Base-by-base conservation (phyloP, 2,888 invertebrate genomes). In the Drosophila recens region DNA sequence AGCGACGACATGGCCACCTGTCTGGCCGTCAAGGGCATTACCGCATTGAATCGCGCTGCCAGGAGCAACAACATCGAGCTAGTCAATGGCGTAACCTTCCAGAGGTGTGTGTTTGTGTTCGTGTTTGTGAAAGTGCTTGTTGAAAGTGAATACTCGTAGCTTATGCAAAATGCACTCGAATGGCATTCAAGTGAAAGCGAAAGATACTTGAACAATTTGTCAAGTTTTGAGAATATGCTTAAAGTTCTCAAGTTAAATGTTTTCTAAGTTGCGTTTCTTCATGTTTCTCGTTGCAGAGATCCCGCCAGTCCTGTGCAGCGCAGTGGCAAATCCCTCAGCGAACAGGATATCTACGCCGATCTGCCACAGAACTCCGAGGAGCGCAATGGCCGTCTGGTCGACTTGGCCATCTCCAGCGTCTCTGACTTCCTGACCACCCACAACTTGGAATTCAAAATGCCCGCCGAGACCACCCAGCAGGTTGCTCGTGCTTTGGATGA, bases 401-500 rank as follows among this genome's bases (percentile, higher is more conserved):
- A 94, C 66, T 92, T 95, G 92, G 91, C 95, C 59, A 91, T 94
- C 70, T 94, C 95, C 69, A 93, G 94, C 10, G 93, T 93, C 27
- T 86, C 93, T 51, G 93, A 94, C 30, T 94, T 96, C 91, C 90
- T 95, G 68, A 93, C 93, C 80, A 94, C 94, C 27, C 95, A 95
- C 91, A 94, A 94, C 76, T 72, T 97, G 56, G 95, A 96, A 89
- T 93, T 97, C 33, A 95, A 95, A 90, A 93, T 96, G 65, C 95
- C 96, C 48, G 94, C 95, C 30, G 95, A 95, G 66, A 94, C 95
- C 61, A 92, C 95, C 2, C 94, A 94, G 72, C 94, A 94, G 76
- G 93, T 96, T 23, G 95, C 96, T 0, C 94, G 96, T 72, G 95
- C 96, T 38, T 94, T 97, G 79, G 95, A 95, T 93, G 97, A 97